These are phyloP conservation scores for Brachyopa scutellaris DNA, from an alignment of 2,888 invertebrate genomes.

Conservation along the genomic window DNA sequence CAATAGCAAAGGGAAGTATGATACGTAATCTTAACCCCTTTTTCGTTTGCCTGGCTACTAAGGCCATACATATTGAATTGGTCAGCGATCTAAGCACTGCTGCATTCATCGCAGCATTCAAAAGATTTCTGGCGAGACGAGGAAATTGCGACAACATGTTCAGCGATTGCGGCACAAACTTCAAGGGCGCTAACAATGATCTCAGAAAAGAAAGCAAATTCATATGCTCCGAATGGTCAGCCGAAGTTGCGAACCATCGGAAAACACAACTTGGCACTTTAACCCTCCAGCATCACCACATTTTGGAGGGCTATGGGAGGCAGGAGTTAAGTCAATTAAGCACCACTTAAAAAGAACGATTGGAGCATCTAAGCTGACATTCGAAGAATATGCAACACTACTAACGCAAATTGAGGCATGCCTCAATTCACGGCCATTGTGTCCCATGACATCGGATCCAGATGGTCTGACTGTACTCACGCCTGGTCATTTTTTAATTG, in stretches of 20 bases:
- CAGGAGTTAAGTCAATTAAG: too few species aligned
- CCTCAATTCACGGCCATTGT: too few species aligned
- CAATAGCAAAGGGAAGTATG: background rate
- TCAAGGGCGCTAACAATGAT: too few species aligned
- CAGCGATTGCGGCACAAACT: too few species aligned
- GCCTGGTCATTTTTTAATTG: too few species aligned
- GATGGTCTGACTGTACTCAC: background rate
- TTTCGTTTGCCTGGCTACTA: background rate
- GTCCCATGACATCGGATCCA: background rate
- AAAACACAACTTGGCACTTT: too few species aligned
- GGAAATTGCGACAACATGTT: background rate
- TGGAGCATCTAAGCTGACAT: background rate
- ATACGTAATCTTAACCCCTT: background rate
- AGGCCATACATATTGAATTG: background rate
- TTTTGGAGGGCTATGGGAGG: too few species aligned
- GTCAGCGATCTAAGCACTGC: too few species aligned
- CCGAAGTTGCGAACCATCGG: background rate
- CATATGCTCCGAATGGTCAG: background rate
- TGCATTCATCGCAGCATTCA: background rate
- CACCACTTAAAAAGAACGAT: background rate
- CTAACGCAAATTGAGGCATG: too few species aligned
- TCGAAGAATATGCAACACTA: too few species aligned
- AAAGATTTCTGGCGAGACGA: background rate
- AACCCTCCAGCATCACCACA: too few species aligned
- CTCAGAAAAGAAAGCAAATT: background rate